phyloP scores from a whole-genome alignment of 2,797 vertebrate genomes.

The Chloroceryle inda region DNA sequence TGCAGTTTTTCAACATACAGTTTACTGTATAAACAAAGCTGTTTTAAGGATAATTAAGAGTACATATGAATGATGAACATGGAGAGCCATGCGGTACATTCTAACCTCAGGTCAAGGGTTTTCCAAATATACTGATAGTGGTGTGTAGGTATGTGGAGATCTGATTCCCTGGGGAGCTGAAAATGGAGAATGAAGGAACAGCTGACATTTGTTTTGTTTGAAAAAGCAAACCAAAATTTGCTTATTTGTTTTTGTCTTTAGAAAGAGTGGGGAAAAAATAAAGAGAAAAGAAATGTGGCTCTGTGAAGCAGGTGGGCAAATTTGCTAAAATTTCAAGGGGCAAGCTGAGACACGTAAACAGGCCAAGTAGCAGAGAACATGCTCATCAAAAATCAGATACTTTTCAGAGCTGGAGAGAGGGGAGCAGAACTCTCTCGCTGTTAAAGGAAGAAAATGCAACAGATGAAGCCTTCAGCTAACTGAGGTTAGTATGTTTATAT shows the following conservation, averaged over 20 bases:
- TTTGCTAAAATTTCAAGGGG: neutral
- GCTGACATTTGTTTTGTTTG: neutral
- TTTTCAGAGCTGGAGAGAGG: neutral
- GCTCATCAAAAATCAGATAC: neutral
- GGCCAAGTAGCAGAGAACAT: neutral
- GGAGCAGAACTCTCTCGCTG: neutral
- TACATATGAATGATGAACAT: neutral
- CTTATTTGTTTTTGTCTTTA: neutral
- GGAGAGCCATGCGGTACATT: neutral
- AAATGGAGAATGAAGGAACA: neutral
- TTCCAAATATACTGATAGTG: conserved; percentile 22
- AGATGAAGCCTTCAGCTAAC: neutral
- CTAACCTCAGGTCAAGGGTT: conserved; percentile 41
- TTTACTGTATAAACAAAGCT: conserved; percentile 15
- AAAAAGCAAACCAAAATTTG: neutral
- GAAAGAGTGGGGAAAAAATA: neutral
- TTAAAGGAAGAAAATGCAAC: neutral
- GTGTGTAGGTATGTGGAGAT: neutral
- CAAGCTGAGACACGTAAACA: neutral
- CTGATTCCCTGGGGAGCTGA: neutral
- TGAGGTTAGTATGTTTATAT: neutral
- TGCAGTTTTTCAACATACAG: neutral
- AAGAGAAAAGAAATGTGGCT: neutral
- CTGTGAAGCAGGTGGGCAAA: neutral
- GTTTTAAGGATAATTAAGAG: neutral